phyloP scores from a whole-genome alignment of 2,113 vertebrate species.

The Trematomus loennbergii region DNA sequence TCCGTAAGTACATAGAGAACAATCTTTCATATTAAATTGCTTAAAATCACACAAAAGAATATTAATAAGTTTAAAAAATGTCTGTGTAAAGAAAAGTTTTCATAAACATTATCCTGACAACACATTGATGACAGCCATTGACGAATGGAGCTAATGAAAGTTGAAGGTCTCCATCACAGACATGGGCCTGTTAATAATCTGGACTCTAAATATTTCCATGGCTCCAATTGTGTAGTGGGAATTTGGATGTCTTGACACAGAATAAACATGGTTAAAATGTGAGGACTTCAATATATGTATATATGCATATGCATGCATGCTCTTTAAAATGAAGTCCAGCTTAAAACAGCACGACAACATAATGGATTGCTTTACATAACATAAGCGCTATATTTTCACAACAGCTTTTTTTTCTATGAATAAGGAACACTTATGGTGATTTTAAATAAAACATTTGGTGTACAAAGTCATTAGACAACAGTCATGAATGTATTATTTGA shows the following conservation, averaged over 20 bases:
- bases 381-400: conserved; percentile 69
- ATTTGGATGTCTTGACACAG: conserved; percentile 2
- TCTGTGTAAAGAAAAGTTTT: conserved; percentile 35
- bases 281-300: conserved; percentile 12
- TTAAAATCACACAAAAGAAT: conserved; percentile 47
- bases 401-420: conserved; percentile 35
- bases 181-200: background rate
- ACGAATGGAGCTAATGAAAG: conserved; percentile 53
- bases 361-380: conserved; percentile 37
- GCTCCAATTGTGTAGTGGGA: conserved; percentile 14
- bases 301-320: conserved; percentile 25
- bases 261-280: conserved; percentile 6
- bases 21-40: conserved; percentile 85
- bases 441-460: conserved; percentile 47
- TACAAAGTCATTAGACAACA: conserved; percentile 35
- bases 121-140: conserved; percentile 2
- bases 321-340: conserved; percentile 35
- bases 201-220: conserved; percentile 20
- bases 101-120: conserved; percentile 26
- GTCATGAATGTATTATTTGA: conserved; percentile 46
- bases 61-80: conserved; percentile 52
- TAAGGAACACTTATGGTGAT: conserved; percentile 58
- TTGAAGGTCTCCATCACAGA: conserved; percentile 47
- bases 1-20: conserved; percentile 77
- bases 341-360: conserved; percentile 47